Evolutionary conservation across 2,797 vertebrate genomes (phyloP), one percentile per base, ranked within the genome.

Genomic region (Hirundo rustica): DNA sequence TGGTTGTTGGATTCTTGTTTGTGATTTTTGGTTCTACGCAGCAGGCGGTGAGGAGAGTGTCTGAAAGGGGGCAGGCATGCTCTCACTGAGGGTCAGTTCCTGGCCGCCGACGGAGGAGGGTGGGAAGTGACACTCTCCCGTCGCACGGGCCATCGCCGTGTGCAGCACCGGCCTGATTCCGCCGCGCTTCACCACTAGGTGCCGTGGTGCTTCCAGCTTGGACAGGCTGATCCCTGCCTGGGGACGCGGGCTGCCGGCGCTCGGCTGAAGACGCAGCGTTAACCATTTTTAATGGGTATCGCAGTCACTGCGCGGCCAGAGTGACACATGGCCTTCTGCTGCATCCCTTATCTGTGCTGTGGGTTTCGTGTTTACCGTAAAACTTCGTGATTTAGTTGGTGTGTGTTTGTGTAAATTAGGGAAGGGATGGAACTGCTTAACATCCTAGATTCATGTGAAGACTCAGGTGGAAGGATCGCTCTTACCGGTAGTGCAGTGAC

Each of bases 81-180:
- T 44, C 11, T n/a, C n/a, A 14, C 7, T 54, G 50, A 8, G 38
- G 48, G 36, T 23, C n/a, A 45, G 38, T 64, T 25, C 42, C 32
- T 70, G 71, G 27, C 21, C 42, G 3, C 32, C n/a, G 9, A 67
- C 47, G 36, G 68, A 64, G 17, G 48, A 76, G 71, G 16, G 3
- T 32, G 44, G 34, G 21, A 57, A 45, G 51, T 26, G 73, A 15
- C 12, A 1, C 42, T 36, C 79, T 14, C 1, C 17, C 0, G 8
- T 60, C 0, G 0, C 7, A 0, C 3, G 10, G 26, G 17, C 21
- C 13, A 3, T 16, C 5, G 0, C 8, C 48, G 75, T 17, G 13
- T 13, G 50, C 38, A 9, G 1, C 50, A 13, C 45, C 26, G 16
- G 1, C 30, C 22, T 2, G 30, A 2, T 10, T 51, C 25, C 34